Percentiles rank a stretch among this genome's conserved stretches.
Evolutionary conservation across 2,113 vertebrate genomes (phyloP).

Genomic region (Spilogale gracilis): DNA sequence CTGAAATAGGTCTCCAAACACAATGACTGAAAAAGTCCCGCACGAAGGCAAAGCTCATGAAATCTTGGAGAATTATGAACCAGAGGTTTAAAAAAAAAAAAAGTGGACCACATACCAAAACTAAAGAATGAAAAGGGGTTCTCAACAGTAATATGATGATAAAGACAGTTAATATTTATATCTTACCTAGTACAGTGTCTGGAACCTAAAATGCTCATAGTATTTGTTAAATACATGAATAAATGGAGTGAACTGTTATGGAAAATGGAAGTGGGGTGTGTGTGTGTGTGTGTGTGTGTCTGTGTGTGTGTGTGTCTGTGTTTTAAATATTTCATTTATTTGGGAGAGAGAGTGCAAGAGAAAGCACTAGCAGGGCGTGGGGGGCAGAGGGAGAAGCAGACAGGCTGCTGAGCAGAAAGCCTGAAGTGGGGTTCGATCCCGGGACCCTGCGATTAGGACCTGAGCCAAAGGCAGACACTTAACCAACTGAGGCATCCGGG

Average conservation of each 20-base stretch:
- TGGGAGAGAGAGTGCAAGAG: too few relatives aligned
- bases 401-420: too few relatives aligned
- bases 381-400: too few relatives aligned
- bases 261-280: neutral
- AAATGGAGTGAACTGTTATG: neutral
- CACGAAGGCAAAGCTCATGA: neutral
- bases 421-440: fast-evolving
- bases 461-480: neutral
- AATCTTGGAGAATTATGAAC: neutral
- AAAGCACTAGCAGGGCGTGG: too few relatives aligned
- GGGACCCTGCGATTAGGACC: neutral
- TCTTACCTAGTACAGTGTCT: neutral
- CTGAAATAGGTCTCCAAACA: neutral
- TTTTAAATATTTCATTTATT: too few relatives aligned
- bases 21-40: neutral
- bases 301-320: too few relatives aligned
- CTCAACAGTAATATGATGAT: neutral
- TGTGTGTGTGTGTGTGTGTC: too few relatives aligned
- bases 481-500: neutral
- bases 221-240: neutral
- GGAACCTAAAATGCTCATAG: neutral
- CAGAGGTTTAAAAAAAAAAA: neutral
- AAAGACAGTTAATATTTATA: neutral
- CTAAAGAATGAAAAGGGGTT: neutral
- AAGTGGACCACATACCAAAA: neutral